Conservation (phyloP, 2,888 invertebrate species). For the Electrophaes corylata region DNA sequence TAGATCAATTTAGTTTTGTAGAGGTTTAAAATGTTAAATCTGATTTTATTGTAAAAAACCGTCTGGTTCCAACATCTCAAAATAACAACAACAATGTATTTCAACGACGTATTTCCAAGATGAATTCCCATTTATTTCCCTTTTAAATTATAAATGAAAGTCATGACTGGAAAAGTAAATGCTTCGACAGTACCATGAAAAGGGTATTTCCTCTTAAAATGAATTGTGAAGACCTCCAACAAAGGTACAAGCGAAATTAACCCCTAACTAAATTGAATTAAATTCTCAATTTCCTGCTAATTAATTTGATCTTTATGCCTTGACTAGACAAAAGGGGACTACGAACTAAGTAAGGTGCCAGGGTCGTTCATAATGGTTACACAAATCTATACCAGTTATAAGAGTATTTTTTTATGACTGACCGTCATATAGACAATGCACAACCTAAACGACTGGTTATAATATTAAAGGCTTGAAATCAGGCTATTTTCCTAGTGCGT, state of each 20-base stretch:
- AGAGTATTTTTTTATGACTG: no score
- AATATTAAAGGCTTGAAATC: no score
- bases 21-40: no score
- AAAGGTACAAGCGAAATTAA: constrained; percentile 63
- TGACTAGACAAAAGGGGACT: not conserved
- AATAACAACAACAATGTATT: no score
- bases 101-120: not conserved
- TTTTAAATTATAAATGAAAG: constrained; percentile 43
- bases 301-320: constrained; percentile 66
- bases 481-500: no score
- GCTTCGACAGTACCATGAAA: constrained; percentile 70
- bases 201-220: constrained; percentile 78
- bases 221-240: constrained; percentile 66
- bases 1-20: no score
- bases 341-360: not conserved
- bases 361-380: no score
- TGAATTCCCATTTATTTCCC: not conserved
- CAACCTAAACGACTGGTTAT: no score
- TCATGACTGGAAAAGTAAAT: constrained; percentile 61
- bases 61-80: no score
- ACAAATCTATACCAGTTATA: no score
- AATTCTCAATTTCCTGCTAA: constrained; percentile 70
- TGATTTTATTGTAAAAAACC: no score
- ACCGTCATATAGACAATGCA: no score
- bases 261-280: constrained; percentile 68